These are phyloP conservation scores for Hirudinaria manillensis DNA, from an alignment of 2,888 invertebrate genomes.

Conservation along the genomic window DNA sequence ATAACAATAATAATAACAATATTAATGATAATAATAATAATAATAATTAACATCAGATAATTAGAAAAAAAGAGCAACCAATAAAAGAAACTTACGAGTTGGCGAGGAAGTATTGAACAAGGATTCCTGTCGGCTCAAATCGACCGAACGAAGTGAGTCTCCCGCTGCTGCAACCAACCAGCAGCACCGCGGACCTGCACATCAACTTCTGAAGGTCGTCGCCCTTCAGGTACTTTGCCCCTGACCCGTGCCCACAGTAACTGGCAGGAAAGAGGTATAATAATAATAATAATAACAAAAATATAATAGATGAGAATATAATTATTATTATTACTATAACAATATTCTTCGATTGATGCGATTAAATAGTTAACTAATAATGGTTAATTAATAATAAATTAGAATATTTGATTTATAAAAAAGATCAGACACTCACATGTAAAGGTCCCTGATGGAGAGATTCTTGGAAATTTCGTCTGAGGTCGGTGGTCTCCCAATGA, in stretches of 20 bases:
- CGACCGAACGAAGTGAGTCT: slow-evolving; percentile 58
- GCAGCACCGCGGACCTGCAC: slow-evolving; percentile 60
- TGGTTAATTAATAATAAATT: too few species aligned
- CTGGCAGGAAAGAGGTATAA: slow-evolving; percentile 53
- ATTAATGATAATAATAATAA: slow-evolving; percentile 9
- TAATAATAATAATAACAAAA: slow-evolving; percentile 1
- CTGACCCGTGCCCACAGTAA: slow-evolving; percentile 73
- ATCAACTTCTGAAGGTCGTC: slow-evolving; percentile 59
- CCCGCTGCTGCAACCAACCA: slow-evolving; percentile 71
- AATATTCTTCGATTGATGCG: background rate
- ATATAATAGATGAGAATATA: background rate
- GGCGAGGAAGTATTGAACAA: slow-evolving; percentile 64
- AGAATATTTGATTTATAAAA: too few species aligned
- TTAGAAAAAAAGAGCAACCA: background rate
- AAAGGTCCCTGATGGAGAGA: slow-evolving; percentile 62
- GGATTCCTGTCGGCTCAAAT: slow-evolving; percentile 61
- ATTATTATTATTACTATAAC: background rate
- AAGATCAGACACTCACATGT: slow-evolving; percentile 61
- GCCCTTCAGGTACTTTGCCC: slow-evolving; percentile 62
- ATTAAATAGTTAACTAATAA: background rate
- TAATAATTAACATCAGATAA: background rate
- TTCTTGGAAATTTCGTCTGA: slow-evolving; percentile 59
- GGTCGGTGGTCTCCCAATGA: slow-evolving; percentile 60
- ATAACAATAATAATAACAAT: slow-evolving; percentile 9
- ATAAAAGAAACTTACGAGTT: slow-evolving; percentile 58